Evolutionary conservation across 2,113 vertebrate species (phyloP).

Genomic region (Megalops atlanticus): DNA sequence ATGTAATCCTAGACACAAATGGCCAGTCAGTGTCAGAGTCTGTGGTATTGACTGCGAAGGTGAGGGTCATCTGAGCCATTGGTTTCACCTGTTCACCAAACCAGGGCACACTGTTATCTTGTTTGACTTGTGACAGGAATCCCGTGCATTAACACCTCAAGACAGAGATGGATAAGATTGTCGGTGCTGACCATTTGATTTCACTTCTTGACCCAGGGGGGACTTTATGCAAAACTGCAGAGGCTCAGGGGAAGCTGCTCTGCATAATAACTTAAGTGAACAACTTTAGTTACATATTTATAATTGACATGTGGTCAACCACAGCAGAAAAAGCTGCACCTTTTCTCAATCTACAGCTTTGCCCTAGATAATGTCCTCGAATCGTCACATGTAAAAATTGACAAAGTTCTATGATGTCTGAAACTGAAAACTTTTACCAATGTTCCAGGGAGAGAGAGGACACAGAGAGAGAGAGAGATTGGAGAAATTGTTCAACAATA

Average conservation of each 20-base stretch:
- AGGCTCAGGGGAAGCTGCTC: neutral
- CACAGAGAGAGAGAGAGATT: neutral
- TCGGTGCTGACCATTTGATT: neutral
- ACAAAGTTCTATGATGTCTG: neutral
- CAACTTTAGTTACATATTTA: no score
- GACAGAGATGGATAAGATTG: no score
- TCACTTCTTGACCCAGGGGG: neutral
- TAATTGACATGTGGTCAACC: no score
- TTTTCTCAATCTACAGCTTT: no score
- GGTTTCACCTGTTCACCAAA: neutral
- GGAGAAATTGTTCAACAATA: neutral
- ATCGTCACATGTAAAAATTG: neutral
- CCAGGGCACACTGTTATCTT: neutral
- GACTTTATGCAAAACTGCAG: neutral
- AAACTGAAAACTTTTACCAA: neutral
- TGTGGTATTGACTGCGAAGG: neutral
- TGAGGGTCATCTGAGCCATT: neutral
- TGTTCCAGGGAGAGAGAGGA: neutral
- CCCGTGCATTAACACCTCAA: neutral
- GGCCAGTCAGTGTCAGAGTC: neutral
- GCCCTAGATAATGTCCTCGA: no score
- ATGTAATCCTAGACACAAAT: conserved; percentile 13
- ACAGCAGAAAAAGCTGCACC: no score
- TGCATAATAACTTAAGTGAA: neutral
- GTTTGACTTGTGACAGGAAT: neutral